Conservation (phyloP, 1,140 invertebrate genomes). For the Monomorium pharaonis region DNA sequence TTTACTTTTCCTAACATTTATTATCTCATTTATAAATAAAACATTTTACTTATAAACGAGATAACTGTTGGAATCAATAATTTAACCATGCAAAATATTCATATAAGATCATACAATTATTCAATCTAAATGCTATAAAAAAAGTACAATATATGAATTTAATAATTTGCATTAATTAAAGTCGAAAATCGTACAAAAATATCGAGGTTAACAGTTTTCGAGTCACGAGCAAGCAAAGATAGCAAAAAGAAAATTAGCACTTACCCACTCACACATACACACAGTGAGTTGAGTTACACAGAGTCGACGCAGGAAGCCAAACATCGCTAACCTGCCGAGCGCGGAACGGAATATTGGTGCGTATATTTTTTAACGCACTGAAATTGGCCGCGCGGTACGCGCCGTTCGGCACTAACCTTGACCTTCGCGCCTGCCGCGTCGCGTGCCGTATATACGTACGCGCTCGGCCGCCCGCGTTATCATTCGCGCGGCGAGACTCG, state of each 20-base stretch:
- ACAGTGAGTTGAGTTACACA: no score
- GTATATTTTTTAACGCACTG: no score
- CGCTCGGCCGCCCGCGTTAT: not conserved
- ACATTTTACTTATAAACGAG: slow-evolving; percentile 2
- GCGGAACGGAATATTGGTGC: not conserved
- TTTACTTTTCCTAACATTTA: no score
- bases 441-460: not conserved
- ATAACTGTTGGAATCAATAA: not conserved
- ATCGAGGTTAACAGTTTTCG: not conserved
- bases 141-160: not conserved
- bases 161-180: not conserved
- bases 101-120: not conserved
- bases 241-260: not conserved
- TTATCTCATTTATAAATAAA: no score
- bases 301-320: no score
- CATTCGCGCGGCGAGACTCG: not conserved
- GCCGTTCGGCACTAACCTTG: not conserved
- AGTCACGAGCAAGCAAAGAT: not conserved
- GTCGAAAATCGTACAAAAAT: not conserved
- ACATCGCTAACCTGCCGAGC: no score
- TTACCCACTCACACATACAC: not conserved
- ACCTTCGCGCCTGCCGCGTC: not conserved
- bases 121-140: not conserved
- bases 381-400: not conserved
- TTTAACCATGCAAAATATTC: not conserved